phyloP scores from a whole-genome alignment of 2,113 vertebrate species.

The Brienomyrus longianalis region DNA sequence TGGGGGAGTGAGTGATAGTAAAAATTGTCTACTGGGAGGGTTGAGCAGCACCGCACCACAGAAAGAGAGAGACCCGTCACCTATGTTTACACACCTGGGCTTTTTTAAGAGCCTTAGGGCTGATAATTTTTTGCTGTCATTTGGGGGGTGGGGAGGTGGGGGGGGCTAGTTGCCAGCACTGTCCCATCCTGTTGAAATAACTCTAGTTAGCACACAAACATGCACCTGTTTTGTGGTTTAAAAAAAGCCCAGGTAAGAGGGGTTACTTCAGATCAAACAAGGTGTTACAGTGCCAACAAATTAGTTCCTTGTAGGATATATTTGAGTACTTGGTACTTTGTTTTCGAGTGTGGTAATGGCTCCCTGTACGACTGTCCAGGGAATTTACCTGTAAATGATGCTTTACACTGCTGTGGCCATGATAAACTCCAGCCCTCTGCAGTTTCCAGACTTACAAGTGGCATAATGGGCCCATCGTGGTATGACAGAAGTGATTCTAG shows the following conservation, averaged over 20 bases:
- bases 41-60: background rate
- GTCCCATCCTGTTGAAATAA: background rate
- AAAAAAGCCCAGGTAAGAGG: background rate
- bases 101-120: background rate
- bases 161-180: background rate
- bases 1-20: background rate
- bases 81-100: background rate
- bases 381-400: constrained; percentile 11
- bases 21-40: background rate
- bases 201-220: background rate
- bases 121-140: background rate
- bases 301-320: background rate
- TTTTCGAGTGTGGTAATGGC: background rate
- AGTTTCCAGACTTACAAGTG: background rate
- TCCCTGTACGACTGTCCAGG: background rate
- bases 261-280: background rate
- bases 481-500: background rate
- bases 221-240: background rate
- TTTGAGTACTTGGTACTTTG: background rate
- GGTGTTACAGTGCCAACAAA: background rate
- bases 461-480: background rate
- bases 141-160: no score
- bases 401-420: background rate
- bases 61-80: background rate
- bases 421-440: background rate